Evolutionary conservation across 2,113 vertebrate species (phyloP).

Genomic region (Rissa tridactyla): DNA sequence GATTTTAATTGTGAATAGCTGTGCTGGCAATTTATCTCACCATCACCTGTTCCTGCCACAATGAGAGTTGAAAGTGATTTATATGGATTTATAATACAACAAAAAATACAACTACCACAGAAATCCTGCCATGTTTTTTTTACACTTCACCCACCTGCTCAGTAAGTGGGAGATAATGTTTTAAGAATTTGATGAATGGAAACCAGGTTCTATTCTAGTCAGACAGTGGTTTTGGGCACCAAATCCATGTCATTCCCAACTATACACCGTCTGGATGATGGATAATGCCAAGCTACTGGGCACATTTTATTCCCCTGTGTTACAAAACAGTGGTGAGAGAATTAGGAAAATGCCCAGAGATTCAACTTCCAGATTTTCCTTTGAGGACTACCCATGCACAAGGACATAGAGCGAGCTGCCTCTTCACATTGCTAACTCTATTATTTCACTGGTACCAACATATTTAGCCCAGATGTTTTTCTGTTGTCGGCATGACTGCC

Average conservation of each 20-base stretch:
- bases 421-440: background rate
- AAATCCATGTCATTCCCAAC: background rate
- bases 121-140: background rate
- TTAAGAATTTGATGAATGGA: slow-evolving; percentile 54
- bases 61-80: slow-evolving; percentile 29
- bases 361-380: background rate
- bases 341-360: background rate
- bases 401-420: background rate
- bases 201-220: background rate
- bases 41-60: slow-evolving; percentile 24
- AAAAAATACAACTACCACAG: background rate
- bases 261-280: background rate
- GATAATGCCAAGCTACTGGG: background rate
- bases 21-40: background rate
- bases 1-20: background rate
- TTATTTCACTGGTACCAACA: background rate
- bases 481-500: background rate
- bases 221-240: background rate
- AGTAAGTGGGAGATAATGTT: background rate
- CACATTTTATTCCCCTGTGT: background rate
- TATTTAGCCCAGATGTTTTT: background rate
- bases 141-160: slow-evolving; percentile 12
- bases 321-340: background rate
- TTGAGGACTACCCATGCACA: background rate
- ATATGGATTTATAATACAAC: background rate